Percentiles rank a stretch among this genome's conserved stretches.
Conservation (phyloP, 2,797 vertebrate species). For the Microctenopoma stevenorrisi region DNA sequence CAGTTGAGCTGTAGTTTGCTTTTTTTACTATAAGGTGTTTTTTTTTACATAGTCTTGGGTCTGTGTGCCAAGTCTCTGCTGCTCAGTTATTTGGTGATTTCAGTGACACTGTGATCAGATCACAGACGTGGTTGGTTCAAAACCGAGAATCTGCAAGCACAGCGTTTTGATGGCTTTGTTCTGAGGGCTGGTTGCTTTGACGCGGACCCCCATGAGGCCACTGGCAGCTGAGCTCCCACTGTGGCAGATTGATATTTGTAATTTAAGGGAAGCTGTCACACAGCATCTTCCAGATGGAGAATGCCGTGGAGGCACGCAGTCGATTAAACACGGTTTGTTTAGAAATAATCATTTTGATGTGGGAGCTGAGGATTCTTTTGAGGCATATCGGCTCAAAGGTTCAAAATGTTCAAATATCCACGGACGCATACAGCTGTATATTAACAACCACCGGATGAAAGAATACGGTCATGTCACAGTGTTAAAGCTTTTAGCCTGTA, state of each 20-base stretch:
- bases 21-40: not conserved
- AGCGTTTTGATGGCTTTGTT: constrained; percentile 76
- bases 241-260: constrained; percentile 85
- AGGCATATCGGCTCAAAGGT: constrained; percentile 69
- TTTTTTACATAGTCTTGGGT: constrained; percentile 3
- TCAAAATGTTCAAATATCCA: constrained; percentile 69
- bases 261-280: constrained; percentile 82
- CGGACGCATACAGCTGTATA: constrained; percentile 41
- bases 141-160: constrained; percentile 26
- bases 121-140: constrained; percentile 25
- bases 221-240: constrained; percentile 78
- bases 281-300: constrained; percentile 81
- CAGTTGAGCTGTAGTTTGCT: constrained; percentile 2
- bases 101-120: constrained; percentile 38
- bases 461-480: constrained; percentile 22
- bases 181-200: constrained; percentile 72
- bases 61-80: constrained; percentile 2
- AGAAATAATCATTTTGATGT: constrained; percentile 80
- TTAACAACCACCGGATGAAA: constrained; percentile 37
- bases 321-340: constrained; percentile 83
- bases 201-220: constrained; percentile 75
- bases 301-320: constrained; percentile 72
- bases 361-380: constrained; percentile 71
- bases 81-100: constrained; percentile 28
- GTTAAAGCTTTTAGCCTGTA: constrained; percentile 42